phyloP scores from a whole-genome alignment of 1,140 invertebrate species.

The Brachionus calyciflorus region DNA sequence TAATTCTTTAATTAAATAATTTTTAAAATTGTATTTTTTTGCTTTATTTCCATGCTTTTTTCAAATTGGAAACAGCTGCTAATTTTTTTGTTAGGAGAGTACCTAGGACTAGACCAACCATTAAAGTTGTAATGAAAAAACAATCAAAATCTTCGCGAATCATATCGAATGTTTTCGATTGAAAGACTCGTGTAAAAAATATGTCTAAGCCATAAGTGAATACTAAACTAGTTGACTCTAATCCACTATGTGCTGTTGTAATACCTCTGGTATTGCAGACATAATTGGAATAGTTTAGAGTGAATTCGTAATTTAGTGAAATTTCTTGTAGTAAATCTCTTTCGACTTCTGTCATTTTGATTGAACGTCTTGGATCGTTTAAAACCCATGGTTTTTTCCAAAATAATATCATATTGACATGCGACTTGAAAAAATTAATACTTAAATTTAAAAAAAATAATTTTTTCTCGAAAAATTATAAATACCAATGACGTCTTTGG shows the following conservation, averaged over 20 bases:
- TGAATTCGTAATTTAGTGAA: conserved; percentile 78
- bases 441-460: neutral
- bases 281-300: conserved; percentile 93
- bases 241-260: conserved; percentile 80
- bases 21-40: neutral
- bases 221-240: conserved; percentile 93
- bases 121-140: conserved; percentile 83
- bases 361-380: conserved; percentile 80
- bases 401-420: conserved; percentile 74
- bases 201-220: conserved; percentile 93
- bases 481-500: conserved; percentile 76
- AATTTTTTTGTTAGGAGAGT: conserved; percentile 85
- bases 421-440: conserved; percentile 63
- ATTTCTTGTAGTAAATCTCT: conserved; percentile 89
- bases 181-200: conserved; percentile 91
- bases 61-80: conserved; percentile 83
- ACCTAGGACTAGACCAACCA: conserved; percentile 75
- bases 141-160: conserved; percentile 99
- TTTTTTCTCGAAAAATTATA: conserved; percentile 60
- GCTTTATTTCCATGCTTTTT: conserved; percentile 88
- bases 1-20: too few relatives aligned
- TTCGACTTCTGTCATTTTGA: conserved; percentile 62
- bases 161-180: conserved; percentile 96
- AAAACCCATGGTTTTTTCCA: conserved; percentile 86
- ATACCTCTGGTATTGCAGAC: conserved; percentile 73